phyloP scores from a whole-genome alignment of 2,888 invertebrate genomes.

The Ochropleura plecta region DNA sequence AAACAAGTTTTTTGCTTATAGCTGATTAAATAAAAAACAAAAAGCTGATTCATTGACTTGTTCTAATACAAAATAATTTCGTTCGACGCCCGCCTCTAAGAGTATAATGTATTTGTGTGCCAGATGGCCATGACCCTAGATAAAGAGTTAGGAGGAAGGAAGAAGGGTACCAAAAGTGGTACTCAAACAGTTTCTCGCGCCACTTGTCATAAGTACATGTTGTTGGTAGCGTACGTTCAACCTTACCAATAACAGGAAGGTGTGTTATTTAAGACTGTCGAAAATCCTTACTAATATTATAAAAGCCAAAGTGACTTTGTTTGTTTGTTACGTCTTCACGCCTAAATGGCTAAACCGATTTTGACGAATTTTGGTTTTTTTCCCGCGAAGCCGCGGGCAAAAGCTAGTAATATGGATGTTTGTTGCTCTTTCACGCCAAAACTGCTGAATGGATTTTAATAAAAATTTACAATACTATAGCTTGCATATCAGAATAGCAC shows the following conservation, averaged over 20 bases:
- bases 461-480: too few species aligned
- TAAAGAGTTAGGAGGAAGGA: conserved; percentile 22
- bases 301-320: too few species aligned
- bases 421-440: too few species aligned
- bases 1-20: neutral
- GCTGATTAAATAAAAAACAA: neutral
- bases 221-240: neutral
- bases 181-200: neutral
- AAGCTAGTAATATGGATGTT: too few species aligned
- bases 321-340: too few species aligned
- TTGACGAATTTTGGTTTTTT: too few species aligned
- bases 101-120: neutral
- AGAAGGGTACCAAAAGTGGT: conserved; percentile 7
- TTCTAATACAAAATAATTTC: neutral
- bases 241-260: neutral
- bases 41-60: neutral
- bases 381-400: too few species aligned
- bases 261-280: neutral
- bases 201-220: conserved; percentile 20
- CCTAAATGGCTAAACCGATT: too few species aligned
- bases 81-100: neutral
- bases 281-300: neutral
- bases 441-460: too few species aligned
- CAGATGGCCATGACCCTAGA: conserved; percentile 13
- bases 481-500: too few species aligned